Evolutionary conservation across 2,797 vertebrate species (phyloP).

Genomic region (Platyrinchus mystaceus): DNA sequence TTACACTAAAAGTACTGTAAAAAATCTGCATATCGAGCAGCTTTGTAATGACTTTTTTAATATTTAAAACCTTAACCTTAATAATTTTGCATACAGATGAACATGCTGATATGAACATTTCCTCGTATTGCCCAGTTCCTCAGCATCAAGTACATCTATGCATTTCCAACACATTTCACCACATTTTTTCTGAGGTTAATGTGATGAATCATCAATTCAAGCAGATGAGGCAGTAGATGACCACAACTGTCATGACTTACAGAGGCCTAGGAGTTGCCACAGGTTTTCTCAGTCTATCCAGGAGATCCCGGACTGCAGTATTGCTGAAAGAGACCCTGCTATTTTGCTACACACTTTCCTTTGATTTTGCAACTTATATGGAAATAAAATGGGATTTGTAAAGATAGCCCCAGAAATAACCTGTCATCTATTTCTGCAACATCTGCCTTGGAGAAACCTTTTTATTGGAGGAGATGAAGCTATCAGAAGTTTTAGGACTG

Average conservation of each 20-base stretch:
- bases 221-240: not conserved
- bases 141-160: not conserved
- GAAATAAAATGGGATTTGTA: not conserved
- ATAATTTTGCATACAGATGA: not conserved
- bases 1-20: not conserved
- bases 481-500: not conserved
- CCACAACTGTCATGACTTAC: not conserved
- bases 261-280: not conserved
- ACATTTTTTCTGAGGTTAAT: not conserved
- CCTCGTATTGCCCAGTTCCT: not conserved
- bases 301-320: not conserved
- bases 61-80: not conserved
- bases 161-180: not conserved
- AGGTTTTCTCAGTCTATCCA: not conserved
- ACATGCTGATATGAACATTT: not conserved
- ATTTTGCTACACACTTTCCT: not conserved
- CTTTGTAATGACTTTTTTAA: not conserved
- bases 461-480: not conserved
- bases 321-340: not conserved
- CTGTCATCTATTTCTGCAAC: not conserved
- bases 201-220: not conserved
- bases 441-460: not conserved
- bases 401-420: not conserved
- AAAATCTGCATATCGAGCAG: not conserved
- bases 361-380: not conserved